Percentiles rank a stretch among this genome's conserved stretches.
phyloP scores from a whole-genome alignment of 2,888 invertebrate genomes.

The Eupithecia insigniata region DNA sequence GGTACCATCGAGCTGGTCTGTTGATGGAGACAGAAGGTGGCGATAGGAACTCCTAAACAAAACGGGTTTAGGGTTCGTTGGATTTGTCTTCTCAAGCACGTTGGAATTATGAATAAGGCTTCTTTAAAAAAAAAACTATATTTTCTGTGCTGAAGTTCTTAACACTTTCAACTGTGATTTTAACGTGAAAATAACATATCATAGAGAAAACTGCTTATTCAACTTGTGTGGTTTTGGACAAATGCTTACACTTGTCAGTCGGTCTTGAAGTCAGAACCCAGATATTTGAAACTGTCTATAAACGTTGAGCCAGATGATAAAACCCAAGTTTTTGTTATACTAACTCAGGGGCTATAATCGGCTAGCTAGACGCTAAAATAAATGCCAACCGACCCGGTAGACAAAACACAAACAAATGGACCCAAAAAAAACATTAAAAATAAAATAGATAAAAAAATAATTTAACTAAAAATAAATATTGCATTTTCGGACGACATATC shows the following conservation, averaged over 20 bases:
- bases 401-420: neutral
- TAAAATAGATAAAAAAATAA: too few relatives aligned
- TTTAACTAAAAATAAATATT: too few relatives aligned
- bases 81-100: too few relatives aligned
- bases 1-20: neutral
- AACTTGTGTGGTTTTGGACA: neutral
- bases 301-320: neutral
- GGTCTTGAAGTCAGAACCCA: neutral
- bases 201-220: neutral
- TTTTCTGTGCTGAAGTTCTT: neutral
- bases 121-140: too few relatives aligned
- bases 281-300: neutral
- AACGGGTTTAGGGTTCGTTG: too few relatives aligned
- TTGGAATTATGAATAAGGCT: too few relatives aligned
- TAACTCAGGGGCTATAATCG: neutral
- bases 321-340: neutral
- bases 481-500: too few relatives aligned
- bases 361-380: neutral
- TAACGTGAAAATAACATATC: neutral
- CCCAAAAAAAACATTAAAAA: neutral
- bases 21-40: too few relatives aligned
- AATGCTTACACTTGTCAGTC: neutral
- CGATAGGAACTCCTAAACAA: too few relatives aligned
- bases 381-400: neutral
- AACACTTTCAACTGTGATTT: neutral